Evolutionary conservation across 1,140 invertebrate genomes (phyloP).

Genomic region (Oppia nitens): DNA sequence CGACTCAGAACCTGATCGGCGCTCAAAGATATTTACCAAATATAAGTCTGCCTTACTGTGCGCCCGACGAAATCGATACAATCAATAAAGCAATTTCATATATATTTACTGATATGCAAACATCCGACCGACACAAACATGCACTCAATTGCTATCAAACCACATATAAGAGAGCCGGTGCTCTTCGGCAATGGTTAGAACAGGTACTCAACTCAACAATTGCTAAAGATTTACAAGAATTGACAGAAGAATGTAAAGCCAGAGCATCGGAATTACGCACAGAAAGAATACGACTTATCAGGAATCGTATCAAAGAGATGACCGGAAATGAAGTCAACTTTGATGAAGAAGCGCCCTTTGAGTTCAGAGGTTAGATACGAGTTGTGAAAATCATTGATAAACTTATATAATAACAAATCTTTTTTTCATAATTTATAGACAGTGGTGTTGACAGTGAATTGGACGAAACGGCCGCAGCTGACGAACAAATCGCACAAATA

Average conservation of each 20-base stretch:
- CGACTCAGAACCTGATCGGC: conserved; percentile 36
- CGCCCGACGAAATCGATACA: conserved; percentile 36
- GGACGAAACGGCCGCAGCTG: conserved; percentile 19
- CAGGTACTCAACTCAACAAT: conserved; percentile 33
- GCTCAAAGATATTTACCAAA: conserved; percentile 38
- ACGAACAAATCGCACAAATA: conserved; percentile 22
- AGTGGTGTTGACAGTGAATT: conserved; percentile 20
- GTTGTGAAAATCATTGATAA: no score
- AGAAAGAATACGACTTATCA: conserved; percentile 29
- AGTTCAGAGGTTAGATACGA: conserved; percentile 11
- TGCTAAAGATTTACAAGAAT: conserved; percentile 26
- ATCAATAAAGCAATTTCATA: conserved; percentile 36
- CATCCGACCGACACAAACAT: conserved; percentile 33
- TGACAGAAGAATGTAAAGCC: conserved; percentile 23
- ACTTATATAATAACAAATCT: background rate
- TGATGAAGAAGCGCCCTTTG: background rate
- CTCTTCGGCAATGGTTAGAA: conserved; percentile 42
- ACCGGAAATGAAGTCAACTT: conserved; percentile 17
- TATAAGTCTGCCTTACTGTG: conserved; percentile 44
- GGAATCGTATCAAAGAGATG: conserved; percentile 21
- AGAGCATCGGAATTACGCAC: conserved; percentile 25
- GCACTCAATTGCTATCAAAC: conserved; percentile 34
- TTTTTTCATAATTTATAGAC: conserved; percentile 14
- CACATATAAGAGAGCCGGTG: conserved; percentile 33
- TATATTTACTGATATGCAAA: conserved; percentile 40